Percentiles rank a stretch among this genome's conserved stretches.
Conservation (phyloP, 2,797 vertebrate species). For the Sebastes variabilis region DNA sequence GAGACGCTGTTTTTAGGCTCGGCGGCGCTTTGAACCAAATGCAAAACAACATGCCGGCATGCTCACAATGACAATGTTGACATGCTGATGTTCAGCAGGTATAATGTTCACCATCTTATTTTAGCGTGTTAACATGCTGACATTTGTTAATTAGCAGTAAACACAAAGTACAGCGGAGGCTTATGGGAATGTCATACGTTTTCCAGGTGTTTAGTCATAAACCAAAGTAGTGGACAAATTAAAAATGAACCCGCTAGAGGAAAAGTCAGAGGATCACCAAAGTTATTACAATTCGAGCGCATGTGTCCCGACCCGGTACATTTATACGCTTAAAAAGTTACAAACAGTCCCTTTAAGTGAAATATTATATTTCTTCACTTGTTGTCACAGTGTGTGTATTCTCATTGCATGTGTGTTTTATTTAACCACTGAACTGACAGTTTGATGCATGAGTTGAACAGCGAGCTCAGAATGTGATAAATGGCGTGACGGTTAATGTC, state of each 20-base stretch:
- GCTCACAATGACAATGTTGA: not conserved
- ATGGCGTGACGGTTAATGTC: not conserved
- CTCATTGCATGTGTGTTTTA: not conserved
- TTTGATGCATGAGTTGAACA: conserved; percentile 9
- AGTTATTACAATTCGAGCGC: too few relatives aligned
- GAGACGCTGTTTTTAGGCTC: too few relatives aligned
- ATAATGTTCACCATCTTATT: not conserved
- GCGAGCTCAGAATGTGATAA: not conserved
- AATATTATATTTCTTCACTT: not conserved
- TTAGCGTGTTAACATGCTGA: not conserved
- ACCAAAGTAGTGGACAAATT: too few relatives aligned
- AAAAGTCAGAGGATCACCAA: too few relatives aligned
- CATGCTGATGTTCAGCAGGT: too few relatives aligned
- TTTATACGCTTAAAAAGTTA: too few relatives aligned
- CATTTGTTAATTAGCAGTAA: not conserved
- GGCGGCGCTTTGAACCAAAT: not conserved
- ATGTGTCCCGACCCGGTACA: too few relatives aligned
- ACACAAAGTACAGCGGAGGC: not conserved
- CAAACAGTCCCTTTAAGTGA: too few relatives aligned
- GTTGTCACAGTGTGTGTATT: too few relatives aligned
- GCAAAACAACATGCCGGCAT: not conserved
- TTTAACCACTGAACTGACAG: not conserved
- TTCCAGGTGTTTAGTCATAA: too few relatives aligned
- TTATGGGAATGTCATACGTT: not conserved
- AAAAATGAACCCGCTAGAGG: too few relatives aligned